Evolutionary conservation across 1,140 invertebrate genomes (phyloP).

Genomic region (Vollenhovia emeryi): DNA sequence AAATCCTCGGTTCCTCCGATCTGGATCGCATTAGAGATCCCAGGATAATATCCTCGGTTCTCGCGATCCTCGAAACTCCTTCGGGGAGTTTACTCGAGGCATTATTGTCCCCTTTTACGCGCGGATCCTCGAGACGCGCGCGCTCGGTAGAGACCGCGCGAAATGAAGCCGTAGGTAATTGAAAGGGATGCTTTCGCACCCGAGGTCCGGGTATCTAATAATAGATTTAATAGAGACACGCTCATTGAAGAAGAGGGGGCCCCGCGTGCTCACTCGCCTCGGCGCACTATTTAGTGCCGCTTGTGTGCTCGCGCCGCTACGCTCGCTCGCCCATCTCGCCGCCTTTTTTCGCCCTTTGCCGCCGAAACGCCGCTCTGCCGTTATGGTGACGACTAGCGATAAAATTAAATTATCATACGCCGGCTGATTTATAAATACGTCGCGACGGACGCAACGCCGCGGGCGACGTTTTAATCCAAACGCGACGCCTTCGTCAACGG

Average conservation of each 20-base stretch:
- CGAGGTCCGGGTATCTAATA: constrained; percentile 77
- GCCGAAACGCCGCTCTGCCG: constrained; percentile 40
- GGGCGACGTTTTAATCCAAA: constrained; percentile 47
- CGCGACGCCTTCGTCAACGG: constrained; percentile 33
- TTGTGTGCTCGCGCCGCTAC: constrained; percentile 65
- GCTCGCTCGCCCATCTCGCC: constrained; percentile 23
- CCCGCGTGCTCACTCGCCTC: constrained; percentile 55
- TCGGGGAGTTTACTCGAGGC: neutral
- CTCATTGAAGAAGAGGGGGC: constrained; percentile 83
- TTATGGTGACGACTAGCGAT: constrained; percentile 60
- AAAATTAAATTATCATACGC: constrained; percentile 60
- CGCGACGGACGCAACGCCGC: neutral
- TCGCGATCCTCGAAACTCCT: constrained; percentile 40
- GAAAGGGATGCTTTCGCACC: constrained; percentile 82
- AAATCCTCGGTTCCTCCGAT: constrained; percentile 13
- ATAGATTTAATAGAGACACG: constrained; percentile 86
- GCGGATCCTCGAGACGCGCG: constrained; percentile 10
- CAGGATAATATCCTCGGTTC: constrained; percentile 21
- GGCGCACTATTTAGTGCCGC: constrained; percentile 70
- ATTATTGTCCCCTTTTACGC: constrained; percentile 29
- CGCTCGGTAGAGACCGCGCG: constrained; percentile 35
- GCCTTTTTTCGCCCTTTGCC: constrained; percentile 52
- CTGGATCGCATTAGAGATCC: neutral
- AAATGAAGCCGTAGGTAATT: constrained; percentile 80
- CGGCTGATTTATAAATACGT: constrained; percentile 59